Conservation (phyloP, 1,140 invertebrate species). For the Archivesica marissinica region DNA sequence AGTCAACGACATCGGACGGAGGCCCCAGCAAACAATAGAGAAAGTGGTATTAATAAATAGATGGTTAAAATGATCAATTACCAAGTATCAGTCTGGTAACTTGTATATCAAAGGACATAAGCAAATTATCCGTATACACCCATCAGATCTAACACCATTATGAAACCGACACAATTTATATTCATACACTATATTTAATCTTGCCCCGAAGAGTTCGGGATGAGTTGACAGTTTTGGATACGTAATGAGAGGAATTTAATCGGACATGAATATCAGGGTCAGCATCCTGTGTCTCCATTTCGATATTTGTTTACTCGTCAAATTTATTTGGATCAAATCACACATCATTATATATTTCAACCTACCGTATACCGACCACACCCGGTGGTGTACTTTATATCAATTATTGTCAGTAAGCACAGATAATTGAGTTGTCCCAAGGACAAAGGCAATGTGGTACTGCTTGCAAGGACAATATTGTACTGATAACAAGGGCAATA, state of each 20-base stretch:
- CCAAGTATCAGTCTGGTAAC: neutral
- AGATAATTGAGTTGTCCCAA: no score
- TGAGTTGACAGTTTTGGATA: constrained; percentile 14
- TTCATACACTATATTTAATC: neutral
- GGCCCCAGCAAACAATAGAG: neutral
- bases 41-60: neutral
- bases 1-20: no score
- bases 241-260: constrained; percentile 12
- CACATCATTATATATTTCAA: no score
- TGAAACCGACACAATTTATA: neutral
- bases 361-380: no score
- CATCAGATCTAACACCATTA: neutral
- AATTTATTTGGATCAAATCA: neutral
- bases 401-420: no score
- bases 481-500: no score
- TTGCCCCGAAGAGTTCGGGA: neutral
- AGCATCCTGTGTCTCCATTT: neutral
- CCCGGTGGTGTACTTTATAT: no score
- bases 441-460: no score
- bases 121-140: neutral
- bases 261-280: no score
- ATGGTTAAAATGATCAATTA: neutral
- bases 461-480: no score
- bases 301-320: neutral
- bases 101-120: neutral